Conservation (phyloP, 2,113 vertebrate species). For the Psilopogon haemacephalus region DNA sequence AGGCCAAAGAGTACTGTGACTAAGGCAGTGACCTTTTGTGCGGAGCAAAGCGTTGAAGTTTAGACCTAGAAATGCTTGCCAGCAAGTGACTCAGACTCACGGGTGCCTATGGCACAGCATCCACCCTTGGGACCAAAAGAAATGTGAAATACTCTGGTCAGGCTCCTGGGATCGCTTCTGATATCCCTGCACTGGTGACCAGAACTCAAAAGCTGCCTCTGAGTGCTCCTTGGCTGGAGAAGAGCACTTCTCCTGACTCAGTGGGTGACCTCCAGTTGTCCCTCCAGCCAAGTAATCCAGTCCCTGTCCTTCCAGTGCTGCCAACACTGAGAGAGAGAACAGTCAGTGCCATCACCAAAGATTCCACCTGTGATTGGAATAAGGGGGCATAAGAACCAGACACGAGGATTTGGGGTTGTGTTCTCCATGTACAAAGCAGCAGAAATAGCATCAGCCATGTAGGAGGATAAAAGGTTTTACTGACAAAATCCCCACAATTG, state of each 20-base stretch:
- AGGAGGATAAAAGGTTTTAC: background rate
- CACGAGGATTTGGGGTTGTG: background rate
- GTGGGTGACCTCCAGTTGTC: background rate
- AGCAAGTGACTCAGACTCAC: slow-evolving; percentile 9
- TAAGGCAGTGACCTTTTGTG: background rate
- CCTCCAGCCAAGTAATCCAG: background rate
- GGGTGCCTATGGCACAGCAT: background rate
- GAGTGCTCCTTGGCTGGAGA: background rate
- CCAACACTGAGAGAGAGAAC: background rate
- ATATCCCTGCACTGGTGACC: background rate
- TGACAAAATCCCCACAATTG: background rate
- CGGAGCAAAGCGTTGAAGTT: background rate
- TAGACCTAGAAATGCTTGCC: background rate
- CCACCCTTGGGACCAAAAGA: background rate
- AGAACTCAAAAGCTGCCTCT: background rate
- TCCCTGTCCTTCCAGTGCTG: accelerated
- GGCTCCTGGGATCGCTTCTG: background rate
- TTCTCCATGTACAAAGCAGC: background rate
- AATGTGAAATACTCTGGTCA: background rate
- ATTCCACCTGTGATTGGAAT: background rate
- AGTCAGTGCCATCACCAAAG: background rate
- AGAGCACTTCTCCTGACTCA: background rate
- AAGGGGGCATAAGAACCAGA: background rate
- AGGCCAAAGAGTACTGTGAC: slow-evolving; percentile 13
- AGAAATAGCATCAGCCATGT: background rate